Base-by-base conservation (phyloP, 2,797 vertebrate species). In the Hoplostethus atlanticus region DNA sequence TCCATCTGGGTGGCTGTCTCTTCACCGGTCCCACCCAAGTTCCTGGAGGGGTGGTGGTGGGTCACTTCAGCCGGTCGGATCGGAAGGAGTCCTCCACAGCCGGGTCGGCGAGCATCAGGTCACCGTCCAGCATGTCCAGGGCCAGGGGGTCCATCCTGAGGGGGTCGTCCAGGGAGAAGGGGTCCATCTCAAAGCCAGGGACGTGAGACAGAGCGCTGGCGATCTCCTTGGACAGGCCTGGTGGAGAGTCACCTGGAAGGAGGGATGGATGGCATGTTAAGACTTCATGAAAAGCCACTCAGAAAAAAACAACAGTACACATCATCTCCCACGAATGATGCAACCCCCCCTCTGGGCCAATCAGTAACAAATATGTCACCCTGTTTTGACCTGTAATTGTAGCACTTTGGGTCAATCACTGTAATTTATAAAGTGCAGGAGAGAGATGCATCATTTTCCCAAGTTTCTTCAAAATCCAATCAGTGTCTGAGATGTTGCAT, bases 11-110 rank as follows among this genome's bases (percentile, higher is more conserved):
- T 4, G 51, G n/a, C n/a, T 13, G 6, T 57, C 36, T 48, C 31
- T 53, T 63, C 17, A 2, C 57, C 17, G 7, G 66, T 48, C 64
- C 81, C 63, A 17, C 21, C 56, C 57, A 21, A 64, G 61, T 64
- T 47, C 38, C 30, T 17, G 36, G 40, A 36, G 68, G 11, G n/a
- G 9, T 21, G 3, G 16, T n/a, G 30, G 21, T 3, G 6, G 42
- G 15, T 94, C 89, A 94, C 91, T 97, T 96, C 2, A 98, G 92
- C 57, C 97, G 94, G 87, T 98, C 97, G 0, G 95, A 96, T 54
- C 97, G 93, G 93, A 98, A 98, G 8, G 96, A 97, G 55, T 98
- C 97, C 90, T 98, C 97, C 50, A 98, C 96, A 0, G 96, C 93
- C 0, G 97, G 96, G 87, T 98, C 97, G 0, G 97, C 95, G 31